Evolutionary conservation across 2,113 vertebrate species (phyloP), one percentile per base, ranked within the genome.

Genomic region (Penelope pileata): DNA sequence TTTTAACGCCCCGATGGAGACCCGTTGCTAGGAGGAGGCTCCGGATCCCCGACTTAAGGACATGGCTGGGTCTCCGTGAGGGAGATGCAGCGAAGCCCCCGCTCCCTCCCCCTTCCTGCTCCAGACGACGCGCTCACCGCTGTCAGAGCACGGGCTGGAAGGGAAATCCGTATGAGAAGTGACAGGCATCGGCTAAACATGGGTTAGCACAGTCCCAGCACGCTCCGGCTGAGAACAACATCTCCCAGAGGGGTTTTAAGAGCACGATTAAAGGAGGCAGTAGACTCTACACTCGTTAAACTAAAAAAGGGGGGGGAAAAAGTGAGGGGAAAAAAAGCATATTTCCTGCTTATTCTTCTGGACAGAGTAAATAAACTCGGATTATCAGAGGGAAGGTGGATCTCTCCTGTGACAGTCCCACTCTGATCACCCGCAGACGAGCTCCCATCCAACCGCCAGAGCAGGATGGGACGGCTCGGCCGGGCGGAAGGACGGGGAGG

Each of bases 141-240:
- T 87, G 83, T 59, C 93, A 58, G 34, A 29, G 38, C 6, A 30
- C 1, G 72, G 68, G 76, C 45, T 7, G 83, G n/a, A 73, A 90
- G 16, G 54, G 76, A 69, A 94, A 95, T n/a, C 80, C 2, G 43
- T 16, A 96, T 83, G 50, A 88, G 86, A 90, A 90, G 93, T 95
- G 96, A 96, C 94, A 95, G 72, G 89, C 83, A 68, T 62, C 72
- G 83, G 89, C 83, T 86, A 83, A 94, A 95, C 96, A 36, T 0
- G 88, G 94, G 86, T 38, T 91, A 94, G 86, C 54, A 66, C 54
- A 83, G 93, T 19, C 23, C 75, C 38, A 59, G 54, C 79, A 83
- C 15, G 48, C 94, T 94, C 63, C 36, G 16, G 68, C 88, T 92
- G 76, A 93, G 86, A 68, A 86, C 79, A 82, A 47, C 79, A 66